These are phyloP conservation scores for Pyxicephalus adspersus DNA, from an alignment of 2,113 vertebrate species.

Conservation along the genomic window DNA sequence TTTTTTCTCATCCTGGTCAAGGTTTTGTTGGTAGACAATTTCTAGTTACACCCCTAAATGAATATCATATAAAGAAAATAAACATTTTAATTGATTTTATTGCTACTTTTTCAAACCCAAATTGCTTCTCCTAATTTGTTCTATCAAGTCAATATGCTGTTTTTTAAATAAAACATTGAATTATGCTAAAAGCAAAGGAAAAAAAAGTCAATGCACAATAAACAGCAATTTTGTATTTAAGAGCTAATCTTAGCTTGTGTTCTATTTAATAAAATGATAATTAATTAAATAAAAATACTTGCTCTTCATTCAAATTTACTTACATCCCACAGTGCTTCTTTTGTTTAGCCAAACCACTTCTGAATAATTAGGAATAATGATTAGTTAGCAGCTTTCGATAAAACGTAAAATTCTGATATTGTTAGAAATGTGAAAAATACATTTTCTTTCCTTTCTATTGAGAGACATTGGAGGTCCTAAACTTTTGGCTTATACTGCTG, in stretches of 20 bases:
- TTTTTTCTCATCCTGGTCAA: too few relatives aligned
- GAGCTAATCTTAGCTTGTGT: constrained; percentile 19
- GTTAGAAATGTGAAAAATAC: not conserved
- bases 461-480: too few relatives aligned
- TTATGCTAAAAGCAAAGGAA: constrained; percentile 29
- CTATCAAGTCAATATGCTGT: constrained; percentile 25
- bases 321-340: constrained; percentile 38
- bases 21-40: too few relatives aligned
- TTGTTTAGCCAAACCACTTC: constrained; percentile 40
- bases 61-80: not conserved
- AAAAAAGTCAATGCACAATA: constrained; percentile 21
- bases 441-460: too few relatives aligned
- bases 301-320: constrained; percentile 33
- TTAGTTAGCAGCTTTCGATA: constrained; percentile 26
- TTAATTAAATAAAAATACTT: constrained; percentile 40
- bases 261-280: constrained; percentile 37
- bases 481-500: too few relatives aligned
- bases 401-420: constrained; percentile 14
- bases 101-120: constrained; percentile 1
- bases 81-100: not conserved
- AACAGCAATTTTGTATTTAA: constrained; percentile 32
- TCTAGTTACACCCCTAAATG: not conserved
- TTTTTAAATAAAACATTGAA: constrained; percentile 14
- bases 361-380: constrained; percentile 41
- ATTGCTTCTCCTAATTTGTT: constrained; percentile 12